Evolutionary conservation across 2,888 invertebrate species (phyloP), one percentile per base, ranked within the genome.

Genomic region (Pyrrhosoma nymphula): DNA sequence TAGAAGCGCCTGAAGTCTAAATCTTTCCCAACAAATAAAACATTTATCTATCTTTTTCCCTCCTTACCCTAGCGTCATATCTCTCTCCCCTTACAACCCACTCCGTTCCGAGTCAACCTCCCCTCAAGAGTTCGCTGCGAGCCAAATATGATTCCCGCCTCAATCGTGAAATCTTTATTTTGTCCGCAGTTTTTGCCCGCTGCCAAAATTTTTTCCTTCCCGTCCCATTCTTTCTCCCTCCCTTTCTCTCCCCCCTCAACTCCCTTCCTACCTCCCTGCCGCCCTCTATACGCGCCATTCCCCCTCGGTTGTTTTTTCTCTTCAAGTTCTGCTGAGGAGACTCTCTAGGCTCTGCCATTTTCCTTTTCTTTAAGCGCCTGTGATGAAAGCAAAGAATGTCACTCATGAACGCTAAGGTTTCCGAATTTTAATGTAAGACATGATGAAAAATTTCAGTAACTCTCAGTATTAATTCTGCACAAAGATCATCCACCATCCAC

Each of bases 121-220:
- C n/a, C 69, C n/a, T 69, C 69, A 23, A 60, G 16, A 60, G 60
- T 60, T 26, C 14, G 69, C 69, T 10, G 69, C 82, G 35, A 82
- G 82, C 82, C 82, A 82, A 82, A 82, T 82, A 82, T 82, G 35
- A 82, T 35, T 82, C 82, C 16, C 30, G 82, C 82, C 82, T 82
- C 35, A 35, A 82, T 82, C 82, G 82, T 82, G 82, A 82, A 82
- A 82, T 35, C 82, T 82, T 82, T 82, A 82, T 82, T 82, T 82
- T 35, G 82, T 18, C 82, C 35, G 82, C 82, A 82, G 82, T 82
- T 82, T 82, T 82, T 35, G 82, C 82, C 35, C 35, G 30, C 30
- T 35, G 82, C 82, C 82, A 82, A 82, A 82, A 12, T 82, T 82
- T 60, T 82, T 82, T 82, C 82, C 35, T 82, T 35, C 82, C 18